These are phyloP conservation scores for Dusona sp. DNA, from an alignment of 2,888 invertebrate genomes.

Conservation along the genomic window DNA sequence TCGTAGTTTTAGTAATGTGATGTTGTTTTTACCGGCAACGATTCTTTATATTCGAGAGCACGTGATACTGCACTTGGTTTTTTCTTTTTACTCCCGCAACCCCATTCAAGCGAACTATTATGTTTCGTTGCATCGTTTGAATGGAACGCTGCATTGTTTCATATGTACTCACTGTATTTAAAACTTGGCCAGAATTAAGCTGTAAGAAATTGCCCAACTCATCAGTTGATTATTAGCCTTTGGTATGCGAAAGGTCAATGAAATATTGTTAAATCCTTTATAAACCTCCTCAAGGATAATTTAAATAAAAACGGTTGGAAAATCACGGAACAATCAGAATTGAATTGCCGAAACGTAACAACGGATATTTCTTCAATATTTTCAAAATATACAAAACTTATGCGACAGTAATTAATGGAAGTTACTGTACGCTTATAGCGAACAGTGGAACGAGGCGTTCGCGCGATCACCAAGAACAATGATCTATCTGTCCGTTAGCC, in stretches of 20 bases:
- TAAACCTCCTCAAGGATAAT: not conserved
- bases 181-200: not conserved
- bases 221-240: not conserved
- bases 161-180: not conserved
- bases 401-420: conserved; percentile 5
- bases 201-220: no score
- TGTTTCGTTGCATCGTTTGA: not conserved
- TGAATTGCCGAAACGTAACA: not conserved
- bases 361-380: not conserved
- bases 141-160: not conserved
- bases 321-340: not conserved
- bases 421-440: not conserved
- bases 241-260: not conserved
- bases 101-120: not conserved
- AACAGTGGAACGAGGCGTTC: conserved; percentile 1
- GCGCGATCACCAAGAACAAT: conserved; percentile 26
- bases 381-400: not conserved
- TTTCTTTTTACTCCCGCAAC: not conserved
- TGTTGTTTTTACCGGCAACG: not conserved
- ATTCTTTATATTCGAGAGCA: not conserved
- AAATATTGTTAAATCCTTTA: not conserved
- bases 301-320: not conserved
- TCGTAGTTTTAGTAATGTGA: conserved; percentile 11
- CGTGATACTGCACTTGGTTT: not conserved
- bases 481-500: conserved; percentile 40